phyloP scores from a whole-genome alignment of 1,140 invertebrate genomes.

The Leptopilina boulardi region DNA sequence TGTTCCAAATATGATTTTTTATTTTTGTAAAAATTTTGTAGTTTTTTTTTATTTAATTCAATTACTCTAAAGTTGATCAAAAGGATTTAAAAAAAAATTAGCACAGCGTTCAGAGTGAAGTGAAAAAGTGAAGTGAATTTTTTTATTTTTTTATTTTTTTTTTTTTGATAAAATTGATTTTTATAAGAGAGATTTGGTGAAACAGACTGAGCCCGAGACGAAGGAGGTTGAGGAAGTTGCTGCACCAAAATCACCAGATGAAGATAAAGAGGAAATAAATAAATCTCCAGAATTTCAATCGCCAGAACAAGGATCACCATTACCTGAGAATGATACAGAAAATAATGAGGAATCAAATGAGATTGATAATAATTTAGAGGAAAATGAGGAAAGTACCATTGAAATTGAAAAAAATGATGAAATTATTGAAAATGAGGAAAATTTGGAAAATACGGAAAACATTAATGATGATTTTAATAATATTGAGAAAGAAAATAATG shows the following conservation, averaged over 20 bases:
- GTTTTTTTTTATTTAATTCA: not conserved
- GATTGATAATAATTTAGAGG: constrained; percentile 66
- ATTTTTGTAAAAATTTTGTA: no score
- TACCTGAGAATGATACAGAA: constrained; percentile 45
- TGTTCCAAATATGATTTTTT: no score
- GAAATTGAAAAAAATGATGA: constrained; percentile 72
- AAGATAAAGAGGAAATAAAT: constrained; percentile 57
- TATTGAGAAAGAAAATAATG: constrained; percentile 62
- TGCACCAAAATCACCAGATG: constrained; percentile 40
- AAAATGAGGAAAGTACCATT: constrained; percentile 39
- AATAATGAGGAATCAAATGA: constrained; percentile 60
- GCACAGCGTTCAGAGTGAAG: constrained; percentile 17
- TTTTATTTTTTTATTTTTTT: not conserved
- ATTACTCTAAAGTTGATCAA: no score
- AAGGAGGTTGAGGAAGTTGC: constrained; percentile 22
- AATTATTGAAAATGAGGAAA: constrained; percentile 59
- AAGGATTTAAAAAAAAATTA: not conserved
- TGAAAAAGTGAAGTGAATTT: constrained; percentile 19
- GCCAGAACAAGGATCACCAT: constrained; percentile 54
- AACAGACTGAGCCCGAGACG: constrained; percentile 50
- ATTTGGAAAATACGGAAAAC: constrained; percentile 73
- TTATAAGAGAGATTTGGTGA: constrained; percentile 23
- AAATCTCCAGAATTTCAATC: constrained; percentile 50
- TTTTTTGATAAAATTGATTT: constrained; percentile 6
- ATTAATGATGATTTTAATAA: constrained; percentile 65